Conservation (phyloP, 2,888 invertebrate genomes). For the Drosophila kambysellisi region DNA sequence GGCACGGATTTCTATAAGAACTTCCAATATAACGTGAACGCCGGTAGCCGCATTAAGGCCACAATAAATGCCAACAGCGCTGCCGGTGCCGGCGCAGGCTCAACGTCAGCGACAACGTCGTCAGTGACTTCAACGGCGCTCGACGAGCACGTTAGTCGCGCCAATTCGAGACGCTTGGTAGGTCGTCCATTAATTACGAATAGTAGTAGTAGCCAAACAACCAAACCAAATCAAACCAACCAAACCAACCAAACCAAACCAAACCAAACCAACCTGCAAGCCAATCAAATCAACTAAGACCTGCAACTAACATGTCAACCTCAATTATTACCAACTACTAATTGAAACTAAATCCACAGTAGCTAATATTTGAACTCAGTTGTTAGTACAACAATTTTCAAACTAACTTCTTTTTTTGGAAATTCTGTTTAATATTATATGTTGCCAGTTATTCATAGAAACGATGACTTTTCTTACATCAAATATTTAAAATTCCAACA, state of each 20-base stretch:
- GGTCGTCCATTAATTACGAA: constrained; percentile 85
- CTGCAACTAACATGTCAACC: constrained; percentile 28
- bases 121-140: constrained; percentile 68
- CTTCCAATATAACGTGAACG: constrained; percentile 89
- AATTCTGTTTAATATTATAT: neutral
- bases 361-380: neutral
- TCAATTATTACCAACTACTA: constrained; percentile 10
- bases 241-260: constrained; percentile 19
- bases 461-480: neutral
- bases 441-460: neutral
- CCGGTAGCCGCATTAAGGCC: constrained; percentile 87
- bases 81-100: constrained; percentile 48
- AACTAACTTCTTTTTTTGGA: neutral
- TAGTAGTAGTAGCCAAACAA: constrained; percentile 31
- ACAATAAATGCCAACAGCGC: constrained; percentile 71
- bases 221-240: constrained; percentile 33
- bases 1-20: constrained; percentile 94
- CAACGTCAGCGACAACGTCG: constrained; percentile 84
- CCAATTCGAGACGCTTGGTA: constrained; percentile 88
- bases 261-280: constrained; percentile 24
- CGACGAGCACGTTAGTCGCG: constrained; percentile 84
- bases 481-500: neutral
- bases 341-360: neutral
- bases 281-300: constrained; percentile 30
- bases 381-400: neutral